Base-by-base conservation (phyloP, 2,888 invertebrate species). In the Apotomis turbidana region DNA sequence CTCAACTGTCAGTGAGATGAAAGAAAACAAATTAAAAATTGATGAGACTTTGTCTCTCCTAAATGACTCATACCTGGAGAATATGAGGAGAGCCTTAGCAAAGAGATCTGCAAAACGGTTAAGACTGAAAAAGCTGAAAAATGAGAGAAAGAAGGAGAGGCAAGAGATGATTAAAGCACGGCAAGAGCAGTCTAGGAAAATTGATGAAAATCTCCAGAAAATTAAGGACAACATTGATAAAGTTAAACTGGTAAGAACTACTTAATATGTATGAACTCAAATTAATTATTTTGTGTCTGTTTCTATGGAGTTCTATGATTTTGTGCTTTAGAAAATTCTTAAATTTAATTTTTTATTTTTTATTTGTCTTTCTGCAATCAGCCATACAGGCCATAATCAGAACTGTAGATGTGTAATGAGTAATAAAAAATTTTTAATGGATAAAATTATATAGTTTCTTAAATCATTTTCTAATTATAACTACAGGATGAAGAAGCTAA, bases 201-300 rank as follows among this genome's bases (percentile, higher is more conserved):
- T 96, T 77, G 95, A 97, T 88, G 93, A 94, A 60, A 96, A 96
- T 93, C 88, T 96, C 74, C 94, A 95, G 76, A 94, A 94, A 73
- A 95, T 95, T 82, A 94, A 95, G 78, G 95, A 95, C 80, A 93
- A 95, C 71, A 95, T 95, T 55, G 92, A 94, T 70, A 94, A 94
- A 79, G 93, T 92, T 57, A 95, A 95, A 84, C 93, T 94, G 93
- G 95, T 95, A 80, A 74, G 71, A 68, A 52, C 4, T 64, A 49
- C 3, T 10, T 57, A 27, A 15, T 67, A 59, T 41, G 27, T 27
- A 27, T 27, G 41, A 41, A 41, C 41, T 3, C 41, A 5, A 41
- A 41, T 41, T 1, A 15, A 15, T 27, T 27, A 27, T 27, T 27
- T 27, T 27, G 27, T 27, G 2, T 27, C 27, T 27, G 2, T 27